Base-by-base conservation (phyloP, 2,888 invertebrate genomes). In the Leistus spinibarbis region DNA sequence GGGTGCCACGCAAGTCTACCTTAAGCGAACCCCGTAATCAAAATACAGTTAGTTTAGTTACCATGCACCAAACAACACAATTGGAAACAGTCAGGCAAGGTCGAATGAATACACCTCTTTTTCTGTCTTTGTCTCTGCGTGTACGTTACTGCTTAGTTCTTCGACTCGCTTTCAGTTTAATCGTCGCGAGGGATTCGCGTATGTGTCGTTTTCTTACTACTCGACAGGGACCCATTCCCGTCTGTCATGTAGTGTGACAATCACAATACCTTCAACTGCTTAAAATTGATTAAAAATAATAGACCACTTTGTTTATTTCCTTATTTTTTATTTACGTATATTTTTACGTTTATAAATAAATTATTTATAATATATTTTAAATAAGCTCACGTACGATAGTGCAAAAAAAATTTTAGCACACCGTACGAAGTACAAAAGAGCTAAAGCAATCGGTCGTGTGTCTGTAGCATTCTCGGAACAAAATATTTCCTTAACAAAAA, bases 41-140 rank as follows among this genome's bases (percentile, higher is more conserved):
- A 75, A 75, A 75, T 56, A 75, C 75, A 75, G 75, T 75, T 75
- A 75, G 75, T 75, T 75, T 75, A 75, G 75, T 75, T 75, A 69
- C 54, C 75, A 69, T 75, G 69, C 75, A 69, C 69, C 63, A 40
- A 40, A 57, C 27, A 23, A 64, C 64, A 64, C 64, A 64, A 64
- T 64, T 64, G 64, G 27, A 64, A 64, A 24, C 22, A 24, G 64
- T 64, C 64, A 64, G 64, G 64, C 64, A 64, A 64, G 64, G 64
- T 64, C 64, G 64, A 64, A 64, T 64, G 22, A 24, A 60, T 60
- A 22, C 19, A 60, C 60, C 9, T 60, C 10, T 60, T 20, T 60
- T 60, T 60, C 40, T 40, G 40, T 40, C 40, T 40, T 40, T 40
- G 1, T 40, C 40, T 40, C 7, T 40, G 40, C 40, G 40, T 40